A percentile compares a stretch with the other conserved stretches of the same genome.
phyloP scores from a whole-genome alignment of 2,888 invertebrate genomes.

The Drosophila vallismaia region DNA sequence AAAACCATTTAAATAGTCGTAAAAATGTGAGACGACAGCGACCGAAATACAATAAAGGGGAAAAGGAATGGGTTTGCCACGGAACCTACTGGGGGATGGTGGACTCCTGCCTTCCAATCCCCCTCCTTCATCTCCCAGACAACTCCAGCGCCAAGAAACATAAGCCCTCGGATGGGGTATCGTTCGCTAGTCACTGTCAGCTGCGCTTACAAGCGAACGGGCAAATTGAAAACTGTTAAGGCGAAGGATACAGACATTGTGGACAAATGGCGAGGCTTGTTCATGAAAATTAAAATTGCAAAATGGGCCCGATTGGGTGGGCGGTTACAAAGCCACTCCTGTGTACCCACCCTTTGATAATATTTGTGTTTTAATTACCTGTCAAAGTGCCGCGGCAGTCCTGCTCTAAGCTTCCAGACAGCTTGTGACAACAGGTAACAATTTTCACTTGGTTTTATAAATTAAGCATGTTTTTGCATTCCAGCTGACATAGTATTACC shows the following conservation, averaged over 20 bases:
- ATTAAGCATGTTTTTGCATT: background rate
- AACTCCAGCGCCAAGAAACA: conserved; percentile 22
- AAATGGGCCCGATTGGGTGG: conserved; percentile 55
- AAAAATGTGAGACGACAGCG: conserved; percentile 72
- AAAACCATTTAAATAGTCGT: conserved; percentile 77
- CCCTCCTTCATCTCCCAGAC: background rate
- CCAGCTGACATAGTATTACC: background rate
- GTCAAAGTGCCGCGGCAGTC: conserved; percentile 39
- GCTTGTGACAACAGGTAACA: conserved; percentile 1
- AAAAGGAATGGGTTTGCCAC: conserved; percentile 41
- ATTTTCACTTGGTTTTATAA: background rate
- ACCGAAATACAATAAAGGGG: conserved; percentile 66
- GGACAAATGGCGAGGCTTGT: conserved; percentile 75
- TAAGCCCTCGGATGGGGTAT: conserved; percentile 28
- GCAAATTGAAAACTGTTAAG: conserved; percentile 79
- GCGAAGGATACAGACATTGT: conserved; percentile 27
- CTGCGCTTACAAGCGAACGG: conserved; percentile 75
- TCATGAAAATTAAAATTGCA: conserved; percentile 80
- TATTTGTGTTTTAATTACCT: conserved; percentile 53
- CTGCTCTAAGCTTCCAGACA: background rate
- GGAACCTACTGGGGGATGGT: background rate
- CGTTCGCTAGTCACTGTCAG: conserved; percentile 67
- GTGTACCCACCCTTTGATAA: conserved; percentile 28
- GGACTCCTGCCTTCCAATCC: background rate
- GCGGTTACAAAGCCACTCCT: background rate